These are phyloP conservation scores for Axea sp. DNA, from an alignment of 2,888 invertebrate genomes.

Conservation along the genomic window DNA sequence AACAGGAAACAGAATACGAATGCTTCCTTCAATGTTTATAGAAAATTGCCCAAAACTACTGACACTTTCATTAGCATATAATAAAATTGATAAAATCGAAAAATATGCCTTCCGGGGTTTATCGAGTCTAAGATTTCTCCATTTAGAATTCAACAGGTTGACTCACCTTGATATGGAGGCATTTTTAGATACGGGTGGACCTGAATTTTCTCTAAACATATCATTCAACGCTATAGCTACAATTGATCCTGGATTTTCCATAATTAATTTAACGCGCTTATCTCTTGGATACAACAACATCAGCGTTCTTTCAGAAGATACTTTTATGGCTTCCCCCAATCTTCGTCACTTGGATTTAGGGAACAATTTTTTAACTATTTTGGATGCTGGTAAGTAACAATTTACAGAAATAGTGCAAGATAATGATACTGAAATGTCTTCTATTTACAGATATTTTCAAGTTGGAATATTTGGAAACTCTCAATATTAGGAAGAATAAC, in stretches of 20 bases:
- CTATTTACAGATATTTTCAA: conserved; percentile 84
- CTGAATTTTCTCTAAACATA: conserved; percentile 86
- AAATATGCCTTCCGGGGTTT: conserved; percentile 87
- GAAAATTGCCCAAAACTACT: conserved; percentile 88
- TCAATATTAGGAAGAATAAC: conserved; percentile 87
- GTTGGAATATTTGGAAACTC: conserved; percentile 82
- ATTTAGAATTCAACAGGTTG: conserved; percentile 89
- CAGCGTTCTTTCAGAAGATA: conserved; percentile 83
- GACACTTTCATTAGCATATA: conserved; percentile 91
- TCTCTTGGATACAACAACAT: conserved; percentile 92
- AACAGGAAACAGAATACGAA: conserved; percentile 87
- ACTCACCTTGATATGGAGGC: conserved; percentile 81
- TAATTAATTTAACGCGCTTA: conserved; percentile 88
- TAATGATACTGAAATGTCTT: too few species aligned
- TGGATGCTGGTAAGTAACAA: conserved; percentile 84
- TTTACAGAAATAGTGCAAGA: too few species aligned
- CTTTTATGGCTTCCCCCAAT: conserved; percentile 86
- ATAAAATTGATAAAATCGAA: conserved; percentile 87
- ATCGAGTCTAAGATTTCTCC: conserved; percentile 87
- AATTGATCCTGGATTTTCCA: conserved; percentile 80
- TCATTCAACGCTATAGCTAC: conserved; percentile 88
- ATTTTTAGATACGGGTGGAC: conserved; percentile 76
- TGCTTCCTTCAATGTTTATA: conserved; percentile 85
- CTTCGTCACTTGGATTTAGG: conserved; percentile 90
- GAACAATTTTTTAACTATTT: conserved; percentile 88